Percentiles rank a stretch among this genome's conserved stretches.
phyloP scores from a whole-genome alignment of 2,888 invertebrate genomes.

The Camponotus fellah region DNA sequence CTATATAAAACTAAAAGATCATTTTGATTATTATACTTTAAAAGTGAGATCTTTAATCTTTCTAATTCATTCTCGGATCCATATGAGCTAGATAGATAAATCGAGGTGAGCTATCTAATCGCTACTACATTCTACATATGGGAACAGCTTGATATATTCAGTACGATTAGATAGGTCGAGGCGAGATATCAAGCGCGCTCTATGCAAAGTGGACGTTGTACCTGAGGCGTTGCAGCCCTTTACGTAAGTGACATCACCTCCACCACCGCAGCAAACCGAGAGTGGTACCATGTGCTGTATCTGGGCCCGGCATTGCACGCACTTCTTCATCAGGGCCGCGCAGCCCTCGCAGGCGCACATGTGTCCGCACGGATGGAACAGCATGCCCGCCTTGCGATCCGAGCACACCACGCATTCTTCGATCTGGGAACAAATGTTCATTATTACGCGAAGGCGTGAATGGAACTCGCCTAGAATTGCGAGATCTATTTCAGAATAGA shows the following conservation, averaged over 20 bases:
- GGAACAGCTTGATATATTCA: constrained; percentile 7
- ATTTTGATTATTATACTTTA: background rate
- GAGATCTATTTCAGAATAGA: constrained; percentile 1
- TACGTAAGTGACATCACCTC: constrained; percentile 81
- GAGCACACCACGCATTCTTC: constrained; percentile 99
- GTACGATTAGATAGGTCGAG: constrained; percentile 23
- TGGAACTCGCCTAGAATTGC: background rate
- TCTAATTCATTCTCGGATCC: background rate
- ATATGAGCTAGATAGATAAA: background rate
- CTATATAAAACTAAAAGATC: background rate
- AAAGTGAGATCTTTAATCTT: background rate
- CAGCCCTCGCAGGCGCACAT: constrained; percentile 97
- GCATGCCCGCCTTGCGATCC: constrained; percentile 95
- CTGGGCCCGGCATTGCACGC: constrained; percentile 96
- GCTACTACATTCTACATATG: background rate
- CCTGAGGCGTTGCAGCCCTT: constrained; percentile 79
- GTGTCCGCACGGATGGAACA: constrained; percentile 98
- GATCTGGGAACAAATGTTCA: constrained; percentile 87
- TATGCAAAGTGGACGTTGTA: constrained; percentile 59
- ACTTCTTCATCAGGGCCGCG: constrained; percentile 98
- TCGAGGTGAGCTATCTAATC: constrained; percentile 19
- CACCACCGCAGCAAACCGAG: constrained; percentile 87
- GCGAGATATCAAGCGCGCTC: background rate
- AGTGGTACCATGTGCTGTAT: constrained; percentile 91
- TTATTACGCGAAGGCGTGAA: constrained; percentile 28